Evolutionary conservation across 1,140 invertebrate species (phyloP), one percentile per base, ranked within the genome.

Genomic region (Drosophila rufa): DNA sequence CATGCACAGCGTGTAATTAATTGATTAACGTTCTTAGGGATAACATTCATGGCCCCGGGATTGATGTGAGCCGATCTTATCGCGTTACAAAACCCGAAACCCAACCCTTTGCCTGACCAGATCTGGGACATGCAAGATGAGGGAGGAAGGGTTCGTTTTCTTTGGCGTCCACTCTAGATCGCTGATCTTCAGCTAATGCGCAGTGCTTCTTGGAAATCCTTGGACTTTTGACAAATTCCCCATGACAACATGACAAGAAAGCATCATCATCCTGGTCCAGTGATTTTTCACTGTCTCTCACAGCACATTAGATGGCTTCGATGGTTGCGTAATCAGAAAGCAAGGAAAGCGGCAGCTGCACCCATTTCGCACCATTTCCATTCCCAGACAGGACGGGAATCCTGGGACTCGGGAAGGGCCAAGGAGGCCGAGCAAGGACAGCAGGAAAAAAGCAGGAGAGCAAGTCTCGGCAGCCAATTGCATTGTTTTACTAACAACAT

Each of bases 21-120:
- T 90, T 90, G 85, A 90, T 90, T 90, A 90, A 90, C 85, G 78
- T 90, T 79, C 85, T 90, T 90, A 91, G 75, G 85, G 86, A 90
- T 82, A 85, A 62, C 79, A 70, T 82, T 84, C 46, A 48, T 69
- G 58, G 53, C 53, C 40, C 58, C 62, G 58, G 70, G 79, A 85
- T 85, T 85, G 79, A 86, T 87, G 83, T 74, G 81, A 73, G 68
- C 40, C 81, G 85, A 90, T 90, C 81, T 90, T 90, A 90, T 90
- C 85, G 71, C 50, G 59, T 90, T 90, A 90, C 85, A 89, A 79
- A 79, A 79, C 85, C 59, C 81, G 53, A 71, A 36, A 25, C 60
- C 33, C 77, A 89, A 80, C 81, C 85, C 83, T 85, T 83, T 84
- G 76, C 66, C 48, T 77, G 85, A 71, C 78, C 80, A 84, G 74